Conservation (phyloP, 1,140 invertebrate genomes). For the Diuraphis noxia region DNA sequence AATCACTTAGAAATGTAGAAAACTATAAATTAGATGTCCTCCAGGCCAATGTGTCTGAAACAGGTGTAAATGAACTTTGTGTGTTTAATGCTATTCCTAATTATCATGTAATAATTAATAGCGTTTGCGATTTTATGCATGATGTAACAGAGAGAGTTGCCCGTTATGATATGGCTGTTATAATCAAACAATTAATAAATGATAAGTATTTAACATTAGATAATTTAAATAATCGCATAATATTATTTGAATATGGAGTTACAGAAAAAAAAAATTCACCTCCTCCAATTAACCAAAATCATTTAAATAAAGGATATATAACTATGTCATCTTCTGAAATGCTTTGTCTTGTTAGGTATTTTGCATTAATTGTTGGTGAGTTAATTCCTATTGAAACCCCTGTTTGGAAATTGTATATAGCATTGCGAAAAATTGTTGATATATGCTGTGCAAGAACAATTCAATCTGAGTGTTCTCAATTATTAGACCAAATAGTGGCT, state of each 20-base stretch:
- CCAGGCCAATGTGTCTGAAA: neutral
- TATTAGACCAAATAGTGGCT: neutral
- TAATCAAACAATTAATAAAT: neutral
- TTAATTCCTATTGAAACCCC: neutral
- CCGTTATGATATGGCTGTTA: neutral
- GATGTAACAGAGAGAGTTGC: neutral
- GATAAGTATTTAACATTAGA: neutral
- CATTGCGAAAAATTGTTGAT: neutral
- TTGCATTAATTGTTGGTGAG: too few relatives aligned
- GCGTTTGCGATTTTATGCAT: neutral
- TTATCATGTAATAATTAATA: neutral
- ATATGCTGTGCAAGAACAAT: neutral
- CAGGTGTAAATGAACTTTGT: neutral
- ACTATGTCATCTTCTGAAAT: too few relatives aligned
- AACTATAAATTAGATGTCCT: slow-evolving; percentile 12
- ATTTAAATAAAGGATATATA: neutral
- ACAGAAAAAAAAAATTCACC: neutral
- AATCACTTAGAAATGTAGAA: neutral
- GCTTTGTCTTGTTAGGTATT: too few relatives aligned
- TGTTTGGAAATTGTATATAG: neutral
- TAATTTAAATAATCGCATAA: neutral
- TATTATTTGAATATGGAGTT: neutral
- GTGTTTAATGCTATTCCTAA: neutral
- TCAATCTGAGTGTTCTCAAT: neutral
- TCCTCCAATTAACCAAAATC: neutral